Evolutionary conservation across 2,888 invertebrate species (phyloP).

Genomic region (Digitonthophagus gazella): DNA sequence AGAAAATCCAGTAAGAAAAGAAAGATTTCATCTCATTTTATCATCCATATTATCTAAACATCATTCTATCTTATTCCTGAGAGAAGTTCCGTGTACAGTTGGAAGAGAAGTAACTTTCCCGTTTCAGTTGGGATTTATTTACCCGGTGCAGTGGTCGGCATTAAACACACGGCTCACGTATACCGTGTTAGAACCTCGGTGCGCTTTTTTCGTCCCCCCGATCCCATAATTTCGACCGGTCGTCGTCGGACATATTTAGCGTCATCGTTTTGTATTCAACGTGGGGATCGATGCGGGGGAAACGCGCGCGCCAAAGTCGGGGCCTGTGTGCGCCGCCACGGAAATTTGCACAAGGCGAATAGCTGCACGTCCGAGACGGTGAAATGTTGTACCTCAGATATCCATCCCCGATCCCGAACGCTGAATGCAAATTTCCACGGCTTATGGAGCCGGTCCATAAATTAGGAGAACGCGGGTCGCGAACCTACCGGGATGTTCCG

Average conservation of each 20-base stretch:
- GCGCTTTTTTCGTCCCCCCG: constrained; percentile 9
- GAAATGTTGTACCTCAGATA: constrained; percentile 11
- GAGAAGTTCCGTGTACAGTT: neutral
- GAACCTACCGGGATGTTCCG: neutral
- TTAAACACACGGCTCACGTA: constrained; percentile 10
- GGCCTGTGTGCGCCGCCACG: neutral
- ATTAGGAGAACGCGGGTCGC: neutral
- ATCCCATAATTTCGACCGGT: constrained; percentile 11
- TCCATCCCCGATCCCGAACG: neutral
- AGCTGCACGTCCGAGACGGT: constrained; percentile 5
- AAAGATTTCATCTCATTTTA: no score
- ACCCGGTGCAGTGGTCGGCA: neutral
- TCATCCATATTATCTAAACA: neutral
- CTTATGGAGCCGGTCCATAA: constrained; percentile 6
- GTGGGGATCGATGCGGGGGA: constrained; percentile 13
- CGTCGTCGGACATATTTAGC: constrained; percentile 14
- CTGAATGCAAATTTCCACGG: constrained; percentile 11
- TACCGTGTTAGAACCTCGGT: constrained; percentile 10
- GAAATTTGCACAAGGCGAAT: constrained; percentile 12
- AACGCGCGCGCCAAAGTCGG: neutral
- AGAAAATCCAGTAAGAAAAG: no score
- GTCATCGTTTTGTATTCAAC: constrained; percentile 16
- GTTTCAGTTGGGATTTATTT: neutral
- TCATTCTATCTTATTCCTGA: neutral
- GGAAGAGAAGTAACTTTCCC: neutral